A percentile compares a stretch with the other conserved stretches of the same genome.
These are phyloP conservation scores for Esperia sulphurella DNA, from an alignment of 2,888 invertebrate species.

Conservation along the genomic window DNA sequence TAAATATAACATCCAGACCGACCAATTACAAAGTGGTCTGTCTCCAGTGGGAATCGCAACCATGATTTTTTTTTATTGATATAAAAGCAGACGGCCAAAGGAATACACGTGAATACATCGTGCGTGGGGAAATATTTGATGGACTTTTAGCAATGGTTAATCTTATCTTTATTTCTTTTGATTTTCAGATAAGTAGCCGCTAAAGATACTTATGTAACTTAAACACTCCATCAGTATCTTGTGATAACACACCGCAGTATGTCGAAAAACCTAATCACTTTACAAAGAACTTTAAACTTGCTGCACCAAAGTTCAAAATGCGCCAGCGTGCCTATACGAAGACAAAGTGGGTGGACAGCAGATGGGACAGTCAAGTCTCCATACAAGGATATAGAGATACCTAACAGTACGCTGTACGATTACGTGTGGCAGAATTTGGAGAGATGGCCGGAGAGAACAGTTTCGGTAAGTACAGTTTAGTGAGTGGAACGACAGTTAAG, in stretches of 20 bases:
- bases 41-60: too few relatives aligned
- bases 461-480: conserved; percentile 73
- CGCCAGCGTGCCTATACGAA: conserved; percentile 31
- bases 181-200: neutral
- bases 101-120: too few relatives aligned
- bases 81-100: too few relatives aligned
- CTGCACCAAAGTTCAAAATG: conserved; percentile 33
- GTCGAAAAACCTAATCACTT: conserved; percentile 36
- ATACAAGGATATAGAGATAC: conserved; percentile 67
- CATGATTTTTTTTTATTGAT: too few relatives aligned
- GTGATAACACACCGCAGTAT: neutral
- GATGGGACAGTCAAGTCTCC: conserved; percentile 68
- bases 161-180: neutral
- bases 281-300: conserved; percentile 35
- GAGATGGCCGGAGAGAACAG: conserved; percentile 81
- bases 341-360: conserved; percentile 51
- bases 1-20: too few relatives aligned
- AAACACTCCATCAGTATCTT: neutral
- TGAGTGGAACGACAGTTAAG: neutral
- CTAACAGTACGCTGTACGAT: conserved; percentile 78
- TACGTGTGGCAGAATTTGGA: conserved; percentile 82
- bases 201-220: too few relatives aligned
- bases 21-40: too few relatives aligned
- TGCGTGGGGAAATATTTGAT: too few relatives aligned
- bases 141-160: too few relatives aligned